Percentiles rank a stretch among this genome's conserved stretches.
These are phyloP conservation scores for Octodon degus DNA, from an alignment of 2,113 vertebrate species.

Conservation along the genomic window DNA sequence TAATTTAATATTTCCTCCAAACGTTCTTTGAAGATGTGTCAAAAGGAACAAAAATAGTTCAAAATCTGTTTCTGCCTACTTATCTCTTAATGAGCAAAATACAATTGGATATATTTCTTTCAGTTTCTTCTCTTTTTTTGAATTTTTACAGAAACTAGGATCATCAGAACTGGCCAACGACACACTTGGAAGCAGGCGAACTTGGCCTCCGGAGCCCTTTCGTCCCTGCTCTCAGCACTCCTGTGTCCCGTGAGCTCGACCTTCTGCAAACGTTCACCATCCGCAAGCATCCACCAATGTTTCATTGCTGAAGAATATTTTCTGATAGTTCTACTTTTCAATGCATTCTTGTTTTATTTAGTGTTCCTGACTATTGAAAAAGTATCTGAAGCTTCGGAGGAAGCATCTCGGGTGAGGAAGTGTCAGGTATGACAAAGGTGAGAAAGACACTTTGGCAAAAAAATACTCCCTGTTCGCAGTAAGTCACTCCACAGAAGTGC, in stretches of 20 bases:
- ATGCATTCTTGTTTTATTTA: neutral
- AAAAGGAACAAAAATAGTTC: slow-evolving; percentile 75
- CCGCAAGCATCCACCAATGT: neutral
- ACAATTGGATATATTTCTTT: neutral
- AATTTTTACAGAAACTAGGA: neutral
- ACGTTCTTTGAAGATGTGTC: slow-evolving; percentile 76
- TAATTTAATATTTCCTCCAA: slow-evolving; percentile 78
- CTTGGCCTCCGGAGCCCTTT: neutral
- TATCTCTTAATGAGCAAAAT: slow-evolving; percentile 58
- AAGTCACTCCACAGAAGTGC: neutral
- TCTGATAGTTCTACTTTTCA: neutral
- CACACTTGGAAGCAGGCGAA: neutral
- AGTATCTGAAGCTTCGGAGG: neutral
- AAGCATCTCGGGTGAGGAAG: neutral
- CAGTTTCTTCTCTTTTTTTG: neutral
- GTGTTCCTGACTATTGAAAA: neutral
- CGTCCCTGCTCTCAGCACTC: neutral
- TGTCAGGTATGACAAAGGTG: neutral
- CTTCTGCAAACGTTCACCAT: neutral
- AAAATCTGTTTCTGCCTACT: slow-evolving; percentile 61
- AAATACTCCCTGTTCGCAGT: neutral
- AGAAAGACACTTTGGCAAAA: neutral
- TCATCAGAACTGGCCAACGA: neutral
- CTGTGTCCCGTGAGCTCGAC: neutral
- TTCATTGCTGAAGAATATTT: neutral